Conservation (phyloP, 1,140 invertebrate species). For the Himalopsyche phryganea region DNA sequence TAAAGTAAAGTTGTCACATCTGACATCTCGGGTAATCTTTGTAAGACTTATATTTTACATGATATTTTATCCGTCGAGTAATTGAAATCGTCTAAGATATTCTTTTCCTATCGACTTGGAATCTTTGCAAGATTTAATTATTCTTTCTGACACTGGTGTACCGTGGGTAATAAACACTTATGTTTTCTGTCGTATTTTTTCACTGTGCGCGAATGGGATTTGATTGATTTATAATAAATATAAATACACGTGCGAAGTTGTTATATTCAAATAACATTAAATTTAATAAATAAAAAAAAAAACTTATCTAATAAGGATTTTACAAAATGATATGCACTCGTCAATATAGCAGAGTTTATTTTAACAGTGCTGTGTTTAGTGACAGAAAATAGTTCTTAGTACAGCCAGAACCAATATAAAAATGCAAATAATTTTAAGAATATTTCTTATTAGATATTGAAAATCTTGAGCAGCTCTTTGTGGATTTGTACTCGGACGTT, state of each 20-base stretch:
- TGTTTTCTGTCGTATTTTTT: no score
- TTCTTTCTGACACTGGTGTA: no score
- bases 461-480: constrained; percentile 20
- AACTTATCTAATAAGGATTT: constrained; percentile 11
- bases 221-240: constrained; percentile 17
- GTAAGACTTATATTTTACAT: no score
- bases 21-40: no score
- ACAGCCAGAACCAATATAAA: constrained; percentile 34
- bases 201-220: no score
- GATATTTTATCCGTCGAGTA: no score
- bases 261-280: constrained; percentile 17
- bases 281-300: constrained; percentile 4
- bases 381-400: constrained; percentile 3
- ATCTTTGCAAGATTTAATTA: no score
- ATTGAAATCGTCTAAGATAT: no score
- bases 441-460: constrained; percentile 29
- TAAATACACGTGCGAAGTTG: constrained; percentile 21
- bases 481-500: not conserved
- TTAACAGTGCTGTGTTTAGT: constrained; percentile 28
- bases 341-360: constrained; percentile 23
- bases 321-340: constrained; percentile 12
- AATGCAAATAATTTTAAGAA: constrained; percentile 29
- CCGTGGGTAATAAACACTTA: no score
- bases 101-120: no score
- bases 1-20: no score